Conservation (phyloP, 2,888 invertebrate species). For the Branchipolynoe longqiensis region DNA sequence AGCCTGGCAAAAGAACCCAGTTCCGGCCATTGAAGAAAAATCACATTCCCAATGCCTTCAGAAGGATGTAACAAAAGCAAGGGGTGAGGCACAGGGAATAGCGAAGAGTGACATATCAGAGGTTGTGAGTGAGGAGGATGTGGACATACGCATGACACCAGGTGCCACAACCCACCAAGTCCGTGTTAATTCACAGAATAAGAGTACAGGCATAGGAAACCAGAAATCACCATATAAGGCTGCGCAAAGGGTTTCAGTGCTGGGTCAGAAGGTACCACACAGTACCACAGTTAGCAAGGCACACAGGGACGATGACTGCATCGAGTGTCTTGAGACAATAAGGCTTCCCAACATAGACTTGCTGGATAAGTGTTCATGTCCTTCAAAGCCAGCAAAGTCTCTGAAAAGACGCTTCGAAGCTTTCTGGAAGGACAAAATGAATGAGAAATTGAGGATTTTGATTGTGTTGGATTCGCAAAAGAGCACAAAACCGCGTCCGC, state of each 20-base stretch:
- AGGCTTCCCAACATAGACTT: background rate
- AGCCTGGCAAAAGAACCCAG: background rate
- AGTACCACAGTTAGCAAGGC: background rate
- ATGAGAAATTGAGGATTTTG: background rate
- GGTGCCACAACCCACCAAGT: no score
- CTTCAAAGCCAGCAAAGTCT: background rate
- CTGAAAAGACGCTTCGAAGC: background rate
- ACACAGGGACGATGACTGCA: background rate
- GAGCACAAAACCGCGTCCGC: background rate
- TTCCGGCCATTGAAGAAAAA: no score
- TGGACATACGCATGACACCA: background rate
- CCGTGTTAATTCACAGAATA: no score
- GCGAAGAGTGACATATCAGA: background rate
- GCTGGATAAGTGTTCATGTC: constrained; percentile 14
- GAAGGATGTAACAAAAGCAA: background rate
- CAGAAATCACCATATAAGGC: no score
- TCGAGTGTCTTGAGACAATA: background rate
- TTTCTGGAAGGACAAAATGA: constrained; percentile 18
- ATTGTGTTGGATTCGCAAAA: background rate
- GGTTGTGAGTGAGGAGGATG: constrained; percentile 18
- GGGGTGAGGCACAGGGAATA: background rate
- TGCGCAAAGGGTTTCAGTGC: no score
- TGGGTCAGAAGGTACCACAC: background rate
- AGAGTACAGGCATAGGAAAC: no score
- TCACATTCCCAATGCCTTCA: background rate